Conservation (phyloP, 1,140 invertebrate species). For the Artemia franciscana region DNA sequence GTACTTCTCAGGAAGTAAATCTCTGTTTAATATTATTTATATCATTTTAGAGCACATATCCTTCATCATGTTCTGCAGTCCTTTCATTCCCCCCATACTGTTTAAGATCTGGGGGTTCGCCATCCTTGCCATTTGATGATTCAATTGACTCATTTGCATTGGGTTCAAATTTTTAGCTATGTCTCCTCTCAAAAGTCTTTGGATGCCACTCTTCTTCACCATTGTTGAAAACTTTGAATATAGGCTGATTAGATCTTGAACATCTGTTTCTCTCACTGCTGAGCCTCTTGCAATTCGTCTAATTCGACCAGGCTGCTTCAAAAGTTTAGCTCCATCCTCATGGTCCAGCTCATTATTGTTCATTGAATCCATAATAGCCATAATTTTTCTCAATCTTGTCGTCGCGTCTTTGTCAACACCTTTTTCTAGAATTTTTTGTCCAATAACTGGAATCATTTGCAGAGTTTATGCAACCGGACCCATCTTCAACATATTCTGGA, state of each 20-base stretch:
- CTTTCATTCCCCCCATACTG: constrained; percentile 84
- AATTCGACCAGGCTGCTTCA: constrained; percentile 68
- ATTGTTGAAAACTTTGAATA: constrained; percentile 99
- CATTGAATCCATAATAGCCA: constrained; percentile 99
- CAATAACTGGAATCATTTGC: constrained; percentile 92
- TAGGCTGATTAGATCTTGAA: constrained; percentile 89
- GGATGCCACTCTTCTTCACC: constrained; percentile 98
- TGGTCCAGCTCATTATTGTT: constrained; percentile 93
- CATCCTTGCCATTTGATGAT: constrained; percentile 99
- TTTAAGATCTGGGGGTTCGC: constrained; percentile 96
- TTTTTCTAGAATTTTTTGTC: constrained; percentile 94
- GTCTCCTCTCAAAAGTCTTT: constrained; percentile 91
- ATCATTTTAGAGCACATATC: too few species aligned
- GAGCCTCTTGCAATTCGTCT: constrained; percentile 78
- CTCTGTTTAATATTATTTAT: too few species aligned
- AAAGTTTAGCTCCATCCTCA: constrained; percentile 83
- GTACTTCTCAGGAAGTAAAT: too few species aligned
- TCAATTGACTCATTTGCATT: constrained; percentile 91
- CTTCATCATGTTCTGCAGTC: constrained; percentile 95
- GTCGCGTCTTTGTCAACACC: constrained; percentile 97
- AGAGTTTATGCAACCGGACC: constrained; percentile 98
- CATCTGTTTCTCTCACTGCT: constrained; percentile 83
- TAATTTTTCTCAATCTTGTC: constrained; percentile 81
- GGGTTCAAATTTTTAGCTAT: constrained; percentile 98
- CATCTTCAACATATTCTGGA: constrained; percentile 99